phyloP scores from a whole-genome alignment of 1,140 invertebrate genomes.

The Aphelenchoides besseyi region DNA sequence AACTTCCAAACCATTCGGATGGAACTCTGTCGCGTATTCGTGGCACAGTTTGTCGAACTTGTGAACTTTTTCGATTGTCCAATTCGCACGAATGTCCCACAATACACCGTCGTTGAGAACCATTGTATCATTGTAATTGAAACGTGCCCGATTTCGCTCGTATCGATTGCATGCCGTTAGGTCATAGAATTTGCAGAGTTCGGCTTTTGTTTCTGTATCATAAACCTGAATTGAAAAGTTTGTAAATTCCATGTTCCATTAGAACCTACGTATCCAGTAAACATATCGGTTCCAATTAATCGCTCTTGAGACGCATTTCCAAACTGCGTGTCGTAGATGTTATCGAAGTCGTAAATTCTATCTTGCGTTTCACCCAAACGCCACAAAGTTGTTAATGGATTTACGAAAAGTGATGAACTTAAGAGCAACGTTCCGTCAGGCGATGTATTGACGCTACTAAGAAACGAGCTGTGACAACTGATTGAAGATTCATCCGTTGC shows the following conservation, averaged over 20 bases:
- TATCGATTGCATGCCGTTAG: slow-evolving; percentile 82
- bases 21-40: slow-evolving; percentile 87
- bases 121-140: slow-evolving; percentile 86
- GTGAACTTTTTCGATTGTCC: slow-evolving; percentile 70
- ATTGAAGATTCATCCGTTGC: slow-evolving; percentile 67
- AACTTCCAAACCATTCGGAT: slow-evolving; percentile 78
- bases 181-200: slow-evolving; percentile 72
- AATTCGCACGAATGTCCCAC: slow-evolving; percentile 81
- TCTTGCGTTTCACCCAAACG: slow-evolving; percentile 73
- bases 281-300: slow-evolving; percentile 72
- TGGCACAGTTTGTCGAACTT: slow-evolving; percentile 97
- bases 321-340: slow-evolving; percentile 86
- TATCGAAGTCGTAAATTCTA: slow-evolving; percentile 72
- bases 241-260: slow-evolving; percentile 1
- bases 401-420: slow-evolving; percentile 79
- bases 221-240: slow-evolving; percentile 71
- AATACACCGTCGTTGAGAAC: slow-evolving; percentile 90
- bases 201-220: slow-evolving; percentile 78
- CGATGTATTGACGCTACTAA: slow-evolving; percentile 42
- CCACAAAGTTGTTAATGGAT: slow-evolving; percentile 81
- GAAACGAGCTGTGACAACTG: slow-evolving; percentile 37
- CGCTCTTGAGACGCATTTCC: slow-evolving; percentile 79
- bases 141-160: slow-evolving; percentile 85
- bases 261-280: slow-evolving; percentile 70
- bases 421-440: slow-evolving; percentile 74